Base-by-base conservation (phyloP, 2,797 vertebrate genomes). In the Meda fulgida region DNA sequence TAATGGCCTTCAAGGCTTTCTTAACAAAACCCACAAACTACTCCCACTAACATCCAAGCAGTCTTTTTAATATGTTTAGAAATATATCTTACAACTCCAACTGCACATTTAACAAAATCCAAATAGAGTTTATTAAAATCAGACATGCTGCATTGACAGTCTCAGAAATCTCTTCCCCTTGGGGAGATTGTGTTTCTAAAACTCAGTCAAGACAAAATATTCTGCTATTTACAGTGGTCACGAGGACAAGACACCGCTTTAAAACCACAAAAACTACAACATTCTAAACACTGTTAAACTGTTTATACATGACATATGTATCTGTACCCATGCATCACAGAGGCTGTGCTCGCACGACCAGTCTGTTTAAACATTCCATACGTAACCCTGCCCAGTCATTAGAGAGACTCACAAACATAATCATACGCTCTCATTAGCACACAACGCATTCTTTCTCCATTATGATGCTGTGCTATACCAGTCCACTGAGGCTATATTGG, bases 111-210 rank as follows among this genome's bases (percentile, higher is more conserved):
- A 76, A 53, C 60, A 67, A 67, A 53, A 76, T 66, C 26, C 38
- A 82, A 43, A 73, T 34, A 60, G 31, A 80, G n/a, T 81, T 81
- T 14, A 81, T 81, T 53, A 53, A 76, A 76, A 67, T 67, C 81
- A 76, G 18, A 77, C 51, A 84, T 84, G 83, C 75, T 78, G 36
- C n/a, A 46, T 26, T 77, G 72, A 76, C 26, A 76, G 23, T 69
- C 14, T 43, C 53, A 55, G 26, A 65, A 76, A 67, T 66, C 16
- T 53, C 58, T 51, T 76, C 60, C 81, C 13, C 16, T 65, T 66
- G 40, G 21, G 23, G 76, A 53, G 43, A 66, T 29, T 38, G 46
- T 31, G 29, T 66, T 76, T 55, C 60, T 67, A 53, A 76, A 67
- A 40, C 71, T 76, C 31, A 36, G 21, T 70, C 70, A 67, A 48